Evolutionary conservation across 2,888 invertebrate genomes (phyloP).

Genomic region (Ectemnius cavifrons): DNA sequence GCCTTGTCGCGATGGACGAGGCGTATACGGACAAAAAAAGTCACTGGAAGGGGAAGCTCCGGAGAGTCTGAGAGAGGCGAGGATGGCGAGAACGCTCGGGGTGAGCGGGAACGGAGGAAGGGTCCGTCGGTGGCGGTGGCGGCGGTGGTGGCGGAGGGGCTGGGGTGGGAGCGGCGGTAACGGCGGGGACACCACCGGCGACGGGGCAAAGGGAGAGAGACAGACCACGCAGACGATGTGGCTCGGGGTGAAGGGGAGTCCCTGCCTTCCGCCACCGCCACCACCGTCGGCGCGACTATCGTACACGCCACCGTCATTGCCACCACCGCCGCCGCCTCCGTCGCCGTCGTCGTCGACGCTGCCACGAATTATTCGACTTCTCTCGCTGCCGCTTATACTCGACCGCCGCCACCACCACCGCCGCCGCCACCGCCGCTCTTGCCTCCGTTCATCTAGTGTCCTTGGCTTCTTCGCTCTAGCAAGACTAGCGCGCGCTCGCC

Average conservation of each 20-base stretch:
- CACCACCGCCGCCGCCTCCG: slow-evolving; percentile 15
- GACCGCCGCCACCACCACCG: slow-evolving; percentile 13
- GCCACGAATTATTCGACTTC: slow-evolving; percentile 55
- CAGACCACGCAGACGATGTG: slow-evolving; percentile 57
- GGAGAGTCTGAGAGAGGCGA: slow-evolving; percentile 50
- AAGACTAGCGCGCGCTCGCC: slow-evolving; percentile 43
- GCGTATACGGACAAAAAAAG: slow-evolving; percentile 62
- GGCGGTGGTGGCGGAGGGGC: slow-evolving; percentile 44
- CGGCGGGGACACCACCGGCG: slow-evolving; percentile 45
- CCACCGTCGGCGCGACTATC: slow-evolving; percentile 11
- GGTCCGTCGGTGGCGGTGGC: slow-evolving; percentile 48
- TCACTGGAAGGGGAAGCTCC: slow-evolving; percentile 62
- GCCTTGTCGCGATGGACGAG: slow-evolving; percentile 63
- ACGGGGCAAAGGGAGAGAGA: slow-evolving; percentile 50
- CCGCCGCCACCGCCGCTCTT: slow-evolving; percentile 20
- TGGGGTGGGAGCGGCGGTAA: slow-evolving; percentile 44
- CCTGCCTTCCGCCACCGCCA: slow-evolving; percentile 38
- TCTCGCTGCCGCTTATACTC: slow-evolving; percentile 20
- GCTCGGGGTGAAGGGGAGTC: slow-evolving; percentile 66
- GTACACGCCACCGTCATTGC: slow-evolving; percentile 21
- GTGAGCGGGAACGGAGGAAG: slow-evolving; percentile 48
- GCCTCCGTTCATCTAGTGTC: slow-evolving; percentile 54
- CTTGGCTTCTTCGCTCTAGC: slow-evolving; percentile 66
- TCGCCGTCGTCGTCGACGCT: slow-evolving; percentile 15
- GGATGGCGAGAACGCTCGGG: slow-evolving; percentile 39